phyloP scores from a whole-genome alignment of 1,140 invertebrate species.

The Brachionus asplanchnoidis region DNA sequence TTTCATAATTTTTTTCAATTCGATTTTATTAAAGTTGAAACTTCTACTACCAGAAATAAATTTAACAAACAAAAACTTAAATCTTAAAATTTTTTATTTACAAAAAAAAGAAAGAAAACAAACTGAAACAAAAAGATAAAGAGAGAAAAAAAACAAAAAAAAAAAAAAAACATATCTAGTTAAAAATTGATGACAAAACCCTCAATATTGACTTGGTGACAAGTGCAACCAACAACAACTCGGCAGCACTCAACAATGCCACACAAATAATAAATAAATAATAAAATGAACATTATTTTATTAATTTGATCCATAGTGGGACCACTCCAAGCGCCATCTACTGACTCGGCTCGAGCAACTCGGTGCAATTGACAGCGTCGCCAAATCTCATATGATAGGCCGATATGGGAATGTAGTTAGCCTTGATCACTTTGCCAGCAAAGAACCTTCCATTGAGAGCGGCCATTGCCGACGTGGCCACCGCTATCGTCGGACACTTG shows the following conservation, averaged over 20 bases:
- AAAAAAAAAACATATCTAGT: no score
- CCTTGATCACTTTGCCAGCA: constrained; percentile 7
- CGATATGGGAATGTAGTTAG: constrained; percentile 29
- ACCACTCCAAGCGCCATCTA: background rate
- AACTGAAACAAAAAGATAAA: background rate
- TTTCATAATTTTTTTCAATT: no score
- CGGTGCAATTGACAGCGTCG: background rate
- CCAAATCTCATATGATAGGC: constrained; percentile 20
- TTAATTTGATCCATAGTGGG: background rate
- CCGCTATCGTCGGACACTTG: constrained; percentile 91
- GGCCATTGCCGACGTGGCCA: constrained; percentile 89
- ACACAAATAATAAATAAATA: background rate
- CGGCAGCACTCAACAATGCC: background rate
- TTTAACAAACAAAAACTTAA: no score
- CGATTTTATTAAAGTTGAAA: no score
- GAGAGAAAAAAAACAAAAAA: no score
- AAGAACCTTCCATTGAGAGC: constrained; percentile 95
- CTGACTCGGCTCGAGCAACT: background rate
- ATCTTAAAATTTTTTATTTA: background rate
- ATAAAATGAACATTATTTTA: background rate
- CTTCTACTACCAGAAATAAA: no score
- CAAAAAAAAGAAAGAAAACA: background rate
- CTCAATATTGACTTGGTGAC: no score
- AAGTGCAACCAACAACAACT: no score
- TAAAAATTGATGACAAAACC: no score